phyloP scores from a whole-genome alignment of 2,888 invertebrate genomes.

The Eilema depressum region DNA sequence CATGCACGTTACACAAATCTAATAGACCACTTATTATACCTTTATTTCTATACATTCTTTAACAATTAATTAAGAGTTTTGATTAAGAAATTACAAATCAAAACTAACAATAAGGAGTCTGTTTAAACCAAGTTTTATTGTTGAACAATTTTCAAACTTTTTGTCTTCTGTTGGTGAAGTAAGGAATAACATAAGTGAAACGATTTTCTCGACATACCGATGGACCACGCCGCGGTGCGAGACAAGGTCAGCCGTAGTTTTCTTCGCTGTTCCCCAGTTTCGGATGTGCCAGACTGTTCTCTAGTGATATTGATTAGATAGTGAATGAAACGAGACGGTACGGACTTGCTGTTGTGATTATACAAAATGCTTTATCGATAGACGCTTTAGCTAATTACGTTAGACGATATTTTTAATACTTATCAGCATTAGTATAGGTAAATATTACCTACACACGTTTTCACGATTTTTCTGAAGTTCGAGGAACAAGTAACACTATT shows the following conservation, averaged over 20 bases:
- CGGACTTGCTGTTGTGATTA: conserved; percentile 84
- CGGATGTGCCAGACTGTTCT: conserved; percentile 85
- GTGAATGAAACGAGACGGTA: conserved; percentile 77
- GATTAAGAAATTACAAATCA: conserved; percentile 32
- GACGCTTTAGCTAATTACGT: conserved; percentile 82
- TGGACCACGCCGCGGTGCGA: conserved; percentile 75
- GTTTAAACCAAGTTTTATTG: conserved; percentile 37
- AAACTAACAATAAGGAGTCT: conserved; percentile 34
- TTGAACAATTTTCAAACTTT: conserved; percentile 43
- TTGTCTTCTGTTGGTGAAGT: conserved; percentile 48
- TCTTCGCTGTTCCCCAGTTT: conserved; percentile 84
- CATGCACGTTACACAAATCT: conserved; percentile 27
- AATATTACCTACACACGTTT: conserved; percentile 62
- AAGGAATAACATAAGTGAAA: conserved; percentile 61
- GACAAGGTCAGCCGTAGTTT: conserved; percentile 83
- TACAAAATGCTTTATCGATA: conserved; percentile 85
- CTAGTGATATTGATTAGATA: conserved; percentile 84
- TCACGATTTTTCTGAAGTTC: conserved; percentile 70
- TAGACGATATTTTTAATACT: conserved; percentile 82
- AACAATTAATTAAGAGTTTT: conserved; percentile 6
- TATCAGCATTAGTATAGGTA: conserved; percentile 71
- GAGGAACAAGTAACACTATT: conserved; percentile 73
- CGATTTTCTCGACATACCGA: conserved; percentile 71
- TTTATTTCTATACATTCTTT: not conserved
- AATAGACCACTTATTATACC: not conserved